These are phyloP conservation scores for Drosophila quinaria DNA, from an alignment of 2,888 invertebrate genomes.

Conservation along the genomic window DNA sequence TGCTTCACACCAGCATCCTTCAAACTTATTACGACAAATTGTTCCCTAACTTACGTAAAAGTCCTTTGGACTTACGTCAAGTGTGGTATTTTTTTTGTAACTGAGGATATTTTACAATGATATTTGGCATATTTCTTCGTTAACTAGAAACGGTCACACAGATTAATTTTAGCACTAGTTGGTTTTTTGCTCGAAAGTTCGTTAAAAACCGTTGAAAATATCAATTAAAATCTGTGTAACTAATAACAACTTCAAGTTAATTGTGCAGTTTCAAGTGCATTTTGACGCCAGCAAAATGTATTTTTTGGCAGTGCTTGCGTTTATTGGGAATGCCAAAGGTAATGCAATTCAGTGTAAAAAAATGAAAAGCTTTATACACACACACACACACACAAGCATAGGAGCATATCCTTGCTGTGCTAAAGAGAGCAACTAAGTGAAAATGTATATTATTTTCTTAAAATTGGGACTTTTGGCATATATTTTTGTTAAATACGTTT, in stretches of 20 bases:
- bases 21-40: neutral
- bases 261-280: constrained; percentile 55
- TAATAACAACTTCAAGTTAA: constrained; percentile 43
- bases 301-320: constrained; percentile 82
- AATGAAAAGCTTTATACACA: constrained; percentile 70
- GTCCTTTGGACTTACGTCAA: neutral
- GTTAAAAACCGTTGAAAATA: constrained; percentile 73
- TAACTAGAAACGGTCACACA: constrained; percentile 41
- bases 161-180: constrained; percentile 60
- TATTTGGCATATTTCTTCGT: constrained; percentile 6
- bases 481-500: constrained; percentile 13
- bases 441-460: constrained; percentile 36
- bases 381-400: constrained; percentile 41
- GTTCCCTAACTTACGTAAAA: neutral
- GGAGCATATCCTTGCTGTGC: constrained; percentile 57
- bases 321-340: constrained; percentile 85
- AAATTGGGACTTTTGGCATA: constrained; percentile 3
- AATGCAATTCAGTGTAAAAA: constrained; percentile 64
- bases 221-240: constrained; percentile 51
- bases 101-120: neutral
- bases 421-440: constrained; percentile 58
- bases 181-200: constrained; percentile 70
- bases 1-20: too few relatives aligned
- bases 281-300: constrained; percentile 78
- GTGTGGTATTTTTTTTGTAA: constrained; percentile 35